phyloP scores from a whole-genome alignment of 2,797 vertebrate genomes.

The Forpus xanthops region DNA sequence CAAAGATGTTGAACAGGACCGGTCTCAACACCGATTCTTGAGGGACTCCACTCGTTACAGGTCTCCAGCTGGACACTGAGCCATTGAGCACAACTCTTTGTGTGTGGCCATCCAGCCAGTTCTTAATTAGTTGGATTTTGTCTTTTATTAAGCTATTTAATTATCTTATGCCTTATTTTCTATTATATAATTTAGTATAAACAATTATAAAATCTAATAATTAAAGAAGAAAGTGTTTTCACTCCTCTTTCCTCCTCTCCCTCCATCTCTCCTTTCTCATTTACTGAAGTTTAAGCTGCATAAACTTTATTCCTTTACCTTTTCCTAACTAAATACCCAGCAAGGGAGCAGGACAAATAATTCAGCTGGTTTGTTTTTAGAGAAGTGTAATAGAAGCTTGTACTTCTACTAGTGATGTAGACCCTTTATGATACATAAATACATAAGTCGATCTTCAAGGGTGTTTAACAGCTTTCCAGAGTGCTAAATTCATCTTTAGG shows the following conservation, averaged over 20 bases:
- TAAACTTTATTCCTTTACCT: background rate
- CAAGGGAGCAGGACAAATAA: background rate
- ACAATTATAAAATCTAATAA: background rate
- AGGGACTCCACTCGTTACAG: too few species aligned
- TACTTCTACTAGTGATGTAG: background rate
- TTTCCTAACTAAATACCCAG: background rate
- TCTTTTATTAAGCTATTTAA: background rate
- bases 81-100: too few species aligned
- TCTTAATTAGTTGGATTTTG: background rate
- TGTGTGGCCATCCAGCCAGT: too few species aligned
- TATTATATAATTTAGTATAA: background rate
- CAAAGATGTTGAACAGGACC: too few species aligned
- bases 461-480: slow-evolving; percentile 33
- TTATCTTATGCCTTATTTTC: background rate
- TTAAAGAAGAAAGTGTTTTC: background rate
- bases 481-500: slow-evolving; percentile 26
- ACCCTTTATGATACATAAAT: background rate
- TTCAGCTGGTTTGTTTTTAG: background rate
- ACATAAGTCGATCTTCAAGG: slow-evolving; percentile 10
- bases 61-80: too few species aligned
- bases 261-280: background rate
- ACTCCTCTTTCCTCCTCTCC: background rate
- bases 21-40: too few species aligned
- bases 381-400: background rate
- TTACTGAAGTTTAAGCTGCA: background rate